Conservation (phyloP, 1,140 invertebrate species). For the Bombus polaris region DNA sequence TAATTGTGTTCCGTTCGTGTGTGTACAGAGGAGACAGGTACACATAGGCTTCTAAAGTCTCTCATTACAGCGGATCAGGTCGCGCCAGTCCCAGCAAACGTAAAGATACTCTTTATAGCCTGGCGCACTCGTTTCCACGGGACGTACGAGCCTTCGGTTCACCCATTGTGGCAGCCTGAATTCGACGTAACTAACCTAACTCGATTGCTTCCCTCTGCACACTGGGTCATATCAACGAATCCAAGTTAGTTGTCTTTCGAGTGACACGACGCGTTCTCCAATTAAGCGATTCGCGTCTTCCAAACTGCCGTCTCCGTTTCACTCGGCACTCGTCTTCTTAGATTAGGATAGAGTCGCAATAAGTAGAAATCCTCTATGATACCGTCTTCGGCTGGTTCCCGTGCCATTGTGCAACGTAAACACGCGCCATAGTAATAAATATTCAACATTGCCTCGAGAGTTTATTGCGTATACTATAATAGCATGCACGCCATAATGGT, state of each 20-base stretch:
- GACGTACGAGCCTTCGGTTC: constrained; percentile 43
- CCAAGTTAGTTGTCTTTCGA: constrained; percentile 73
- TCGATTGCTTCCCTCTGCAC: constrained; percentile 69
- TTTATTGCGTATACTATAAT: constrained; percentile 13
- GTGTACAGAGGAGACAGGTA: not conserved
- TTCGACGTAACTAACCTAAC: constrained; percentile 77
- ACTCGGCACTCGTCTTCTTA: not conserved
- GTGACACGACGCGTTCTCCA: constrained; percentile 52
- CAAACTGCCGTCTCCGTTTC: not conserved
- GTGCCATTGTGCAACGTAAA: not conserved
- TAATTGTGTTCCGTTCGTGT: constrained; percentile 23
- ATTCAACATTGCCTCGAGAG: not conserved
- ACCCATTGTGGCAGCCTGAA: constrained; percentile 63
- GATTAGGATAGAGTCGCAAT: constrained; percentile 18
- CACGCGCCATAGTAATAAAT: constrained; percentile 12
- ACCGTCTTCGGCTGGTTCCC: too few species aligned
- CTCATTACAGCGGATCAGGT: constrained; percentile 33
- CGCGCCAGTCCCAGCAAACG: constrained; percentile 10
- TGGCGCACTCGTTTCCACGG: not conserved
- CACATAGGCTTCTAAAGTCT: constrained; percentile 18
- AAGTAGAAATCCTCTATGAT: constrained; percentile 28
- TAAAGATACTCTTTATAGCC: constrained; percentile 31
- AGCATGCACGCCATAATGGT: not conserved
- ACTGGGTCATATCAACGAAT: constrained; percentile 77
- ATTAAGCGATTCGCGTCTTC: constrained; percentile 58